Evolutionary conservation across 2,797 vertebrate species (phyloP).

Genomic region (Pyrrhura leucotis): DNA sequence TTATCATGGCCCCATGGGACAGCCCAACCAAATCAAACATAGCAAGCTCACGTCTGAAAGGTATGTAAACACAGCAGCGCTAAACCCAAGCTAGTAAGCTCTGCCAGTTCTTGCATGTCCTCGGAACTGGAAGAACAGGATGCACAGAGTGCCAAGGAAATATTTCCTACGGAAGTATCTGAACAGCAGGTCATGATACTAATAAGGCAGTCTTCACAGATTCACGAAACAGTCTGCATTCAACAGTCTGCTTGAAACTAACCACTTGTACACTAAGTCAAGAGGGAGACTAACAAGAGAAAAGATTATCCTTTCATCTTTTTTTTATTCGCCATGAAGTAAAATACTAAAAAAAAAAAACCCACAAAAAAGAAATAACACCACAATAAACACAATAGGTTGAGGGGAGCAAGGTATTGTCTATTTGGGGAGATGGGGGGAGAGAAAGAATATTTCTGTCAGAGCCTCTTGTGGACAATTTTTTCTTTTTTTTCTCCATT

Average conservation of each 20-base stretch:
- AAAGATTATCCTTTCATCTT: not conserved
- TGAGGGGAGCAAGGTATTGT: not conserved
- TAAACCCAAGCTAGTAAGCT: not conserved
- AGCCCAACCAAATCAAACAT: not conserved
- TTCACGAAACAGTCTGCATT: not conserved
- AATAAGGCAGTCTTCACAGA: not conserved
- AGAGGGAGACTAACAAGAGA: not conserved
- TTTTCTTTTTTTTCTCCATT: not conserved
- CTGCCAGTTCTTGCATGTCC: conserved; percentile 12
- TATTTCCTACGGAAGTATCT: not conserved
- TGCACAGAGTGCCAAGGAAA: not conserved
- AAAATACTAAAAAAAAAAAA: not conserved
- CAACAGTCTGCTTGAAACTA: not conserved
- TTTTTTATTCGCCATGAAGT: not conserved
- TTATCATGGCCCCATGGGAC: rapidly evolving
- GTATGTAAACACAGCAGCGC: not conserved
- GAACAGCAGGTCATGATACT: not conserved
- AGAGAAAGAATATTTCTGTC: not conserved
- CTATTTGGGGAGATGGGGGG: not conserved
- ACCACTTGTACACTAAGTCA: not conserved
- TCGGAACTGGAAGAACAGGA: conserved; percentile 38
- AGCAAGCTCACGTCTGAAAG: not conserved
- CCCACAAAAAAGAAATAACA: no score
- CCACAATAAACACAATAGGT: not conserved
- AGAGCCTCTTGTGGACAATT: not conserved